Conservation (phyloP, 35 echinoderm and acorn worm genomes). For the Patiria miniata region DNA sequence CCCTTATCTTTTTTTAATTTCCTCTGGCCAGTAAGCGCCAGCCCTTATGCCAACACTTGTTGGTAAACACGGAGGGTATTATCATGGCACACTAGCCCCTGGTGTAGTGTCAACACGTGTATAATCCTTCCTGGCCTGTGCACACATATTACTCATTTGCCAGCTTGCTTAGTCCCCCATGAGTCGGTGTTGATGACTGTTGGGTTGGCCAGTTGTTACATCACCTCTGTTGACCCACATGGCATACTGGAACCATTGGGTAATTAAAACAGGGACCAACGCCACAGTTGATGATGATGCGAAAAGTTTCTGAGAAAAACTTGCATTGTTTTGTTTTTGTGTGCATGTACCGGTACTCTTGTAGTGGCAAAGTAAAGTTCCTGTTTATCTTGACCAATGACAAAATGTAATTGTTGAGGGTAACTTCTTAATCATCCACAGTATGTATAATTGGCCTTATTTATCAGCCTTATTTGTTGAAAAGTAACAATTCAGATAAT, state of each 20-base stretch:
- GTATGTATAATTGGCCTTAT: too few relatives aligned
- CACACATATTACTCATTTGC: slow-evolving; percentile 10
- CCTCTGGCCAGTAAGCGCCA: neutral
- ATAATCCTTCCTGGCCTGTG: slow-evolving; percentile 22
- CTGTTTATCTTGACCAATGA: too few relatives aligned
- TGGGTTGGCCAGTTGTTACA: slow-evolving; percentile 8
- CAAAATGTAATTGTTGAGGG: too few relatives aligned
- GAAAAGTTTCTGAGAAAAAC: too few relatives aligned
- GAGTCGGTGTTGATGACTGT: neutral
- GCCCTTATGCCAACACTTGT: neutral
- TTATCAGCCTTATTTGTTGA: too few relatives aligned
- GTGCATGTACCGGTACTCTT: too few relatives aligned
- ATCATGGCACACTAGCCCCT: neutral
- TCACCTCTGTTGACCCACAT: slow-evolving; percentile 6
- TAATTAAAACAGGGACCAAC: neutral
- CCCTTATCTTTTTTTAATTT: neutral
- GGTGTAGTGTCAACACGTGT: neutral
- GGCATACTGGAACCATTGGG: neutral
- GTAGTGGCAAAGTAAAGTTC: too few relatives aligned
- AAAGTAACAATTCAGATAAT: too few relatives aligned
- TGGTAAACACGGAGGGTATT: slow-evolving; percentile 5
- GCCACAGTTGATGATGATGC: too few relatives aligned
- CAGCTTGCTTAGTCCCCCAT: slow-evolving; percentile 14
- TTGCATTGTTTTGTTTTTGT: too few relatives aligned
- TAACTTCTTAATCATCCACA: too few relatives aligned